phyloP scores from a whole-genome alignment of 1,140 invertebrate species.

The Drosophila hydei region DNA sequence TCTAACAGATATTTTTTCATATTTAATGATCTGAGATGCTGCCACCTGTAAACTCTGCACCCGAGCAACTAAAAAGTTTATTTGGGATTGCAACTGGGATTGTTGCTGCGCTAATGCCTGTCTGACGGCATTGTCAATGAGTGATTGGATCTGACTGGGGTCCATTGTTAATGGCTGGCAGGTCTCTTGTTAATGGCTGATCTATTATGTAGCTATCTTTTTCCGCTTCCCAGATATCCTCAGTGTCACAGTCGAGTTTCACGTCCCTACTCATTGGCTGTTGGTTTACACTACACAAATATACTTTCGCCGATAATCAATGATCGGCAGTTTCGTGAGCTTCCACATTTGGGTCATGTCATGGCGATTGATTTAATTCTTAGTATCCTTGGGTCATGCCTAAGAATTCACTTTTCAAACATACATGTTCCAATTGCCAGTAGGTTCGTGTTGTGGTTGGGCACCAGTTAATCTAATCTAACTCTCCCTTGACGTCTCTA shows the following conservation, averaged over 20 bases:
- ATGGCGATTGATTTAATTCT: background rate
- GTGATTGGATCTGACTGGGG: conserved; percentile 10
- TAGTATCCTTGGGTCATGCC: too few relatives aligned
- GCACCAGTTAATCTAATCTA: too few relatives aligned
- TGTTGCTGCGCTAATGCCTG: conserved; percentile 3
- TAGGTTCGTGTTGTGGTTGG: too few relatives aligned
- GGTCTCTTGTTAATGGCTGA: background rate
- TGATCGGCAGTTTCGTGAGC: background rate
- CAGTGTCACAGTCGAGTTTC: background rate
- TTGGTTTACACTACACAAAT: background rate
- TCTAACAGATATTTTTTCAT: too few relatives aligned
- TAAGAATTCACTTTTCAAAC: too few relatives aligned
- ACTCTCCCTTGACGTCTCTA: too few relatives aligned
- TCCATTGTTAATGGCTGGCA: background rate
- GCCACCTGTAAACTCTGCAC: conserved; percentile 1
- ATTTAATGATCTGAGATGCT: conserved; percentile 22
- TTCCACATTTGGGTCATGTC: too few relatives aligned
- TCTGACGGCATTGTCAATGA: conserved; percentile 5
- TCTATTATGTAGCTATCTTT: background rate
- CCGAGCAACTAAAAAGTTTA: background rate
- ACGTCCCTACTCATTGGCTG: conserved; percentile 4
- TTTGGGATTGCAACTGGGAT: background rate
- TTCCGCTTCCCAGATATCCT: background rate
- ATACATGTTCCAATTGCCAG: too few relatives aligned
- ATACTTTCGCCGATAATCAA: background rate